Base-by-base conservation (phyloP, 2,888 invertebrate genomes). In the Ophonus ardosiacus region DNA sequence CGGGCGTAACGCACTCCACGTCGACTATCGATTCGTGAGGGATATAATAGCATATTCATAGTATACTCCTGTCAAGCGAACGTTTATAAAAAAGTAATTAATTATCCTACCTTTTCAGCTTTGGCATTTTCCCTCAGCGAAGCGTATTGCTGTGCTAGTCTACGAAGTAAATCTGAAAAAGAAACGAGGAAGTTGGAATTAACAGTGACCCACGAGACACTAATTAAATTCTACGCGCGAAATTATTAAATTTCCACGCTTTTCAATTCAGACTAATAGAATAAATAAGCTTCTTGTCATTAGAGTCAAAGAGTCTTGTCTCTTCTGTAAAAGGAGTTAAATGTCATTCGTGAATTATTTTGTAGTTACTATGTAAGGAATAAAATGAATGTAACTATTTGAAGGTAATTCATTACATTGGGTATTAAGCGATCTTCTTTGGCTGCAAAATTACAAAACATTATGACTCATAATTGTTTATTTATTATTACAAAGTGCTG, bases 111-210 rank as follows among this genome's bases (percentile, higher is more conserved):
- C 81, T 81, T 81, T 81, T 81, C 56, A 81, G 43, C 68, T 81
- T 81, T 68, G 68, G 81, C 81, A 81, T 81, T 68, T 81, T 78
- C 57, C 31, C 24, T 78, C 31, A 59, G 8, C 21, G 56, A 56
- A 56, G 24, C 81, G 65, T 68, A 63, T 81, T 21, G 18, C 81
- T 17, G n/a, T 43, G 61, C 61, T 80, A n/a, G 43, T 15, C 71
- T 61, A 65, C 81, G 61, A 68, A 24, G 81, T 81, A 43, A 81
- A 81, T 81, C 81, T 81, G 81, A 81, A 78, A 68, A 81, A 81
- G 68, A 68, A 81, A 68, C 31, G 18, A 81, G 51, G 51, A 56
- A 81, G 56, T 43, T 31, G 68, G 68, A 81, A 81, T 81, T 65
- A 68, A 68, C 24, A 51, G 51, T 56, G 81, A 68, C 65, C 43